Conservation (phyloP, 2,888 invertebrate species). For the Nephrotoma guestfalica region DNA sequence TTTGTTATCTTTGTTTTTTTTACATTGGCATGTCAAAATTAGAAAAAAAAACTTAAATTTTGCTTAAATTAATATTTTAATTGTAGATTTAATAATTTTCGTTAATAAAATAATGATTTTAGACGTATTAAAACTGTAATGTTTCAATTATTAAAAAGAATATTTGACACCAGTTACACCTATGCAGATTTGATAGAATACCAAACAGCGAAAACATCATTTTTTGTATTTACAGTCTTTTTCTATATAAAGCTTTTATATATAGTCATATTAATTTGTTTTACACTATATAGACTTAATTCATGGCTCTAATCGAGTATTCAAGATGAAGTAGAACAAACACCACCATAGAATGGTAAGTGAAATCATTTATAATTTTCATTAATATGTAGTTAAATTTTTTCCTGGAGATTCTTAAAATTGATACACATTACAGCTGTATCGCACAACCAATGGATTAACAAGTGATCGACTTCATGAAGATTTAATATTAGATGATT, state of each 20-base stretch:
- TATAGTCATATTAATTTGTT: conserved; percentile 1
- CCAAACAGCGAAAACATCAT: not conserved
- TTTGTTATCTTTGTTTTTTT: not conserved
- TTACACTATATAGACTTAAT: conserved; percentile 1
- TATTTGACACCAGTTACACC: not conserved
- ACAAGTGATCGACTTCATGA: not conserved
- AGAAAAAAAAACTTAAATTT: not conserved
- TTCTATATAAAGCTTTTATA: not conserved
- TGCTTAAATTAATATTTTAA: not conserved
- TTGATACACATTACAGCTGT: not conserved
- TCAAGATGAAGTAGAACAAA: not conserved
- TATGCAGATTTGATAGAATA: not conserved
- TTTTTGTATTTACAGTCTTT: conserved; percentile 1
- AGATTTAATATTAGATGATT: not conserved
- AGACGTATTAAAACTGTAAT: not conserved
- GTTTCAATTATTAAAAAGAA: not conserved
- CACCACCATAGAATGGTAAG: not conserved
- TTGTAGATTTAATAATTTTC: not conserved
- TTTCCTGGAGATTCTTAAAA: not conserved
- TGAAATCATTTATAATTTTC: not conserved
- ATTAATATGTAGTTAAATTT: not conserved
- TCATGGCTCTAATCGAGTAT: not conserved
- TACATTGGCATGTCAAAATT: not conserved
- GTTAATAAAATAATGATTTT: not conserved
- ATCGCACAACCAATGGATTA: not conserved